These are phyloP conservation scores for Drosophila lini DNA, from an alignment of 1,140 invertebrate species.

Conservation along the genomic window DNA sequence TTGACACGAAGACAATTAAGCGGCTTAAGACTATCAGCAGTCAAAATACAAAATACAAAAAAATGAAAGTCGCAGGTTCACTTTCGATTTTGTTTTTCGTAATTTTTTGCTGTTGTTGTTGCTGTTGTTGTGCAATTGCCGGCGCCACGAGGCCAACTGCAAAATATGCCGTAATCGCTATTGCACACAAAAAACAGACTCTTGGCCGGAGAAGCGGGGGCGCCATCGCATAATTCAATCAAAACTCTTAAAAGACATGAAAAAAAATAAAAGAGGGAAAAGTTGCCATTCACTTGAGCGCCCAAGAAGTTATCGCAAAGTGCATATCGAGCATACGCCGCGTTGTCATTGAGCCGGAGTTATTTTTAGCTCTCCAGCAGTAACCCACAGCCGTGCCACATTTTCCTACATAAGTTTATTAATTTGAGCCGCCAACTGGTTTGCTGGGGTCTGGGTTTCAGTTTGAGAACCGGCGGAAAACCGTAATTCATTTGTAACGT, in stretches of 20 bases:
- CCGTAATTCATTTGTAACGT: constrained; percentile 75
- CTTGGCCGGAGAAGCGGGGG: constrained; percentile 19
- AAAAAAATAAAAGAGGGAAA: constrained; percentile 58
- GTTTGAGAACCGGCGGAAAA: constrained; percentile 42
- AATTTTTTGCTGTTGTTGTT: constrained; percentile 14
- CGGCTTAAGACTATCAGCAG: constrained; percentile 73
- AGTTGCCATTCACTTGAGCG: constrained; percentile 62
- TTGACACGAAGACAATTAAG: constrained; percentile 80
- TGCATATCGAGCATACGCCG: constrained; percentile 74
- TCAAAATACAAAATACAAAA: constrained; percentile 30
- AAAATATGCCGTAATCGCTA: constrained; percentile 77
- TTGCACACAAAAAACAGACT: constrained; percentile 15
- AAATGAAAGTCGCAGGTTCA: constrained; percentile 83
- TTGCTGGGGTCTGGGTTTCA: constrained; percentile 22
- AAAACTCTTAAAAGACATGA: constrained; percentile 50
- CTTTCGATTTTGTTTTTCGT: constrained; percentile 68
- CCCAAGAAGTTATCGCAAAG: constrained; percentile 53
- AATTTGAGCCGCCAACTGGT: constrained; percentile 75
- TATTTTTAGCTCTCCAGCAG: constrained; percentile 66
- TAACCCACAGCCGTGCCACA: constrained; percentile 65
- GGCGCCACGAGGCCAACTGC: constrained; percentile 77
- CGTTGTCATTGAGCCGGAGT: constrained; percentile 71
- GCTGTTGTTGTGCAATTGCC: constrained; percentile 74
- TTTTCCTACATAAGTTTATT: constrained; percentile 68
- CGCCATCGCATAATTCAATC: constrained; percentile 74